phyloP scores from a whole-genome alignment of 2,888 invertebrate species.

The Spodoptera littoralis region DNA sequence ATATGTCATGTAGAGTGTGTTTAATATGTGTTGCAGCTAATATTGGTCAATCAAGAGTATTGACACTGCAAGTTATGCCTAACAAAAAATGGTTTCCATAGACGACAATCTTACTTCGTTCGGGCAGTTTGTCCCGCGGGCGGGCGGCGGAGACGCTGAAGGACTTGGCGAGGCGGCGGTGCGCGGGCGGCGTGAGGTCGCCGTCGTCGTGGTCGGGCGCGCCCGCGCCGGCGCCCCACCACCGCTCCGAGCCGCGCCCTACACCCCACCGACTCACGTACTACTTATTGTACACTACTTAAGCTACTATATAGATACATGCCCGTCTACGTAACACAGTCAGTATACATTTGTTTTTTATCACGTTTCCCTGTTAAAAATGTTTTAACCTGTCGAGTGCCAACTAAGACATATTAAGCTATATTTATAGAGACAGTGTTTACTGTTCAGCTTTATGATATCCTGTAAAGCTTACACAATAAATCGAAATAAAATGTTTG shows the following conservation, averaged over 20 bases:
- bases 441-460: no score
- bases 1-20: no score
- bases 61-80: no score
- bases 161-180: slow-evolving; percentile 96
- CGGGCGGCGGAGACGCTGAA: slow-evolving; percentile 94
- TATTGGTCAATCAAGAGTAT: background rate
- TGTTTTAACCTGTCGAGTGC: no score
- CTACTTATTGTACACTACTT: slow-evolving; percentile 53
- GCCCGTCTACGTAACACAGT: background rate
- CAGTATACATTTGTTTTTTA: no score
- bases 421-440: no score
- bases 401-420: no score
- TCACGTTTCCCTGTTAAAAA: no score
- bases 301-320: slow-evolving; percentile 16
- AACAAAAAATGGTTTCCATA: slow-evolving; percentile 16
- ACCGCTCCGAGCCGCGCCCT: slow-evolving; percentile 82
- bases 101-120: slow-evolving; percentile 71
- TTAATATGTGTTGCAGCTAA: background rate
- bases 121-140: slow-evolving; percentile 68
- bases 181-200: slow-evolving; percentile 94
- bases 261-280: slow-evolving; percentile 54
- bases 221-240: slow-evolving; percentile 72
- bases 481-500: no score
- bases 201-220: slow-evolving; percentile 78
- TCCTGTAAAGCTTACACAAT: no score